phyloP scores from a whole-genome alignment of 2,888 invertebrate genomes.

The Junonia oenone region DNA sequence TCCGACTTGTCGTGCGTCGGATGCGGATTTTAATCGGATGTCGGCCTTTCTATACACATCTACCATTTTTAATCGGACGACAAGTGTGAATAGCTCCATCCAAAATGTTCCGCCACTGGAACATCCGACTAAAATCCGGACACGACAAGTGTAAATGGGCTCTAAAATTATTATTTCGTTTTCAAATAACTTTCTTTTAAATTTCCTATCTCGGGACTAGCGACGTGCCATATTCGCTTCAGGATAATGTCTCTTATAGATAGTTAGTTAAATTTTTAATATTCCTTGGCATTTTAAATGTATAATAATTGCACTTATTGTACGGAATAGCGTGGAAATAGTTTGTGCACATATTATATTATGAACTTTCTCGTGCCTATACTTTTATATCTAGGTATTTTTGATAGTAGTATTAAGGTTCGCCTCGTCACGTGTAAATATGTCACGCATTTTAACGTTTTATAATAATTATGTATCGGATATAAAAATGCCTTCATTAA shows the following conservation, averaged over 20 bases:
- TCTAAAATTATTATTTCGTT: no score
- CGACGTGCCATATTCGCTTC: constrained; percentile 29
- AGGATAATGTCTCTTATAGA: constrained; percentile 16
- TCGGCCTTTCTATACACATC: no score
- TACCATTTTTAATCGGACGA: no score
- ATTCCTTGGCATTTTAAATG: constrained; percentile 21
- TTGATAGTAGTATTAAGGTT: constrained; percentile 47
- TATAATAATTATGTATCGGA: constrained; percentile 20
- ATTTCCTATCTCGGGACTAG: constrained; percentile 5
- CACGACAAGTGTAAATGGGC: no score
- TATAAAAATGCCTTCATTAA: not conserved
- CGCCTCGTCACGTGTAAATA: constrained; percentile 46
- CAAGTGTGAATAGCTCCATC: no score
- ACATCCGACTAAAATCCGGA: no score
- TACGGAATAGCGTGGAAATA: constrained; percentile 40
- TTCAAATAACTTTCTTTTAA: not conserved
- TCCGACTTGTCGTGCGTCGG: no score
- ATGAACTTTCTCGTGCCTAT: constrained; percentile 75
- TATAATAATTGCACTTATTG: constrained; percentile 32
- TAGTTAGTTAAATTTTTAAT: constrained; percentile 16
- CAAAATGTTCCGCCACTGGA: no score
- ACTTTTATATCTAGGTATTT: constrained; percentile 65
- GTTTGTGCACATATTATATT: constrained; percentile 58
- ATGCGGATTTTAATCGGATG: no score
- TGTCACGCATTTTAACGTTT: constrained; percentile 33